Base-by-base conservation (phyloP, 2,888 invertebrate genomes). In the Thera obeliscata region DNA sequence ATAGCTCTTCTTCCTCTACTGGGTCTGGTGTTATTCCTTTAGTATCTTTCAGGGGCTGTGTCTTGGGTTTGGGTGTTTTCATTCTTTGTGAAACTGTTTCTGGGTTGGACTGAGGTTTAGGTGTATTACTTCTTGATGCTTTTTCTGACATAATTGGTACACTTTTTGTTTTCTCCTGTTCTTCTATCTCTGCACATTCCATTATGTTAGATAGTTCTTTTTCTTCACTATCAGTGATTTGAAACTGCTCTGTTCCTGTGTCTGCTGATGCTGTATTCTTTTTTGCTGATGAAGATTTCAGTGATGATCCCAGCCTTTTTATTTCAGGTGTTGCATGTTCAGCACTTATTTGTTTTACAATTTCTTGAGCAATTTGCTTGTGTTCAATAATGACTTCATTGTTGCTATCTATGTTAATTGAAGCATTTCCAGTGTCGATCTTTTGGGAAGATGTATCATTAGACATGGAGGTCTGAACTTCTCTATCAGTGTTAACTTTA, bases 191-290 rank as follows among this genome's bases (percentile, higher is more conserved):
- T 50, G 76, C 80, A 80, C 80, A 83, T 71, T 87, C 87, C 85
- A 88, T 88, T 9, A 86, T 76, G 63, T 83, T 84, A 43, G 86
- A 87, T 56, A 91, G 72, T 74, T 90, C 90, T 79, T 86, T 90
- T 79, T 90, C 91, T 56, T 89, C 84, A 86, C 90, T 92, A 70
- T 87, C 88, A 68, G 91, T 90, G 9, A 90, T 92, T 79, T 90
- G 88, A 79, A 84, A 86, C 33, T 86, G 84, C 60, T 76, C 87
- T 54, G 86, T 85, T 62, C 78, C 83, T 67, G 92, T 93, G 36
- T 90, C 91, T 66, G 90, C 91, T 66, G 92, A 91, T 22, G 87
- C 88, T 59, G 92, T 93, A 72, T 89, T 86, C 78, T 89, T 91
- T 50, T 74, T 74, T 5, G 22, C 68, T 67, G 71, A 71, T 67